These are phyloP conservation scores for Eremophila alpestris DNA, from an alignment of 2,797 vertebrate species.

Conservation along the genomic window DNA sequence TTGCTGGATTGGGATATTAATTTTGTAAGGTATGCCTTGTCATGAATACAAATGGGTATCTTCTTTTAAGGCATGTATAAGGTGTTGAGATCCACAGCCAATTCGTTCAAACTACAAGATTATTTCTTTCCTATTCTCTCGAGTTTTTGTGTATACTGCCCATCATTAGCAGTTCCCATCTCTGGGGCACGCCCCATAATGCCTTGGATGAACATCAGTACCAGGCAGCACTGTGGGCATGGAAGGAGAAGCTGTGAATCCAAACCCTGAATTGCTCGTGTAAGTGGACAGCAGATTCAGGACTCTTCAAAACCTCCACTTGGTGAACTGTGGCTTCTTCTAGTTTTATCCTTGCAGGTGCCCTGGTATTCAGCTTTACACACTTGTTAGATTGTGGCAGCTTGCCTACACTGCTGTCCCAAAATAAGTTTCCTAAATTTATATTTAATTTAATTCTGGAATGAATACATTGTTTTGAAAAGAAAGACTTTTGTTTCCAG, in stretches of 20 bases:
- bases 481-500: constrained; percentile 48
- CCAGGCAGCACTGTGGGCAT: neutral
- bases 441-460: neutral
- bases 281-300: fast-evolving
- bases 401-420: neutral
- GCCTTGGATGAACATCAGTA: neutral
- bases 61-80: neutral
- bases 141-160: neutral
- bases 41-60: neutral
- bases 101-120: neutral
- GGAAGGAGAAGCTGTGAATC: neutral
- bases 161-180: neutral
- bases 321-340: neutral
- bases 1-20: neutral
- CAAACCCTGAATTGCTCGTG: neutral
- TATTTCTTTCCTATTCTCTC: neutral
- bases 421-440: neutral
- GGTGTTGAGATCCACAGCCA: neutral
- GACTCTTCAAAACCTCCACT: neutral
- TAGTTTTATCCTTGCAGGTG: neutral
- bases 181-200: neutral
- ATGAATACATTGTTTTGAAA: neutral
- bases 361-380: neutral
- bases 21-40: neutral
- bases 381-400: neutral